Conservation (phyloP, 2,113 vertebrate species). For the Puma concolor region DNA sequence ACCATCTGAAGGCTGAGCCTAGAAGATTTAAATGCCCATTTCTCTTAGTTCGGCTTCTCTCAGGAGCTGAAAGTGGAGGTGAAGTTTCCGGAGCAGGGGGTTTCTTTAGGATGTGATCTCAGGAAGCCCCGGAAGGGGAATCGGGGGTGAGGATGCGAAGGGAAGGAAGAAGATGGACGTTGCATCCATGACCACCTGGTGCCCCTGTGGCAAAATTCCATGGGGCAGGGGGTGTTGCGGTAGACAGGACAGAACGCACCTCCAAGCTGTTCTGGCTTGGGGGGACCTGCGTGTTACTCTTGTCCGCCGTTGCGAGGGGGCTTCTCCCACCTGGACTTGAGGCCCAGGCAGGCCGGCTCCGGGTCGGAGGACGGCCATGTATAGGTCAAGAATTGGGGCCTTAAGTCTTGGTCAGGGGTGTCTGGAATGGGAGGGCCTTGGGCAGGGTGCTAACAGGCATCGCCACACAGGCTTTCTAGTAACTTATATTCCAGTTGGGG, state of each 20-base stretch:
- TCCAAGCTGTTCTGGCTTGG: neutral
- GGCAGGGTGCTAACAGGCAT: neutral
- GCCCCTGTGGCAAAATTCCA: neutral
- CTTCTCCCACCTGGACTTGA: accelerated
- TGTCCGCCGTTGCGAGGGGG: accelerated
- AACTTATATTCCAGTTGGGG: neutral
- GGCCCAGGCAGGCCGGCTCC: accelerated
- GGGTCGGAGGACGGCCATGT: accelerated
- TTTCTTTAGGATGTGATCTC: neutral
- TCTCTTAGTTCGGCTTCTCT: neutral
- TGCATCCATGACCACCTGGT: accelerated
- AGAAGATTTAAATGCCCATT: too few species aligned
- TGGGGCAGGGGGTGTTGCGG: accelerated
- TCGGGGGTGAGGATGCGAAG: accelerated
- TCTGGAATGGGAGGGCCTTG: neutral
- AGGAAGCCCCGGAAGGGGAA: neutral
- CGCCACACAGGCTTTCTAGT: neutral
- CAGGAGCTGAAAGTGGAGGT: neutral
- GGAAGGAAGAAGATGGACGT: neutral
- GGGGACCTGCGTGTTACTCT: neutral
- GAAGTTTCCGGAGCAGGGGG: neutral
- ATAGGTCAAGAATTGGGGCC: too few species aligned
- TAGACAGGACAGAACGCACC: accelerated
- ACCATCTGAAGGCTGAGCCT: too few species aligned
- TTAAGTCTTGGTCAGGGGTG: neutral